phyloP scores from a whole-genome alignment of 2,113 vertebrate species.

The Hylia prasina region DNA sequence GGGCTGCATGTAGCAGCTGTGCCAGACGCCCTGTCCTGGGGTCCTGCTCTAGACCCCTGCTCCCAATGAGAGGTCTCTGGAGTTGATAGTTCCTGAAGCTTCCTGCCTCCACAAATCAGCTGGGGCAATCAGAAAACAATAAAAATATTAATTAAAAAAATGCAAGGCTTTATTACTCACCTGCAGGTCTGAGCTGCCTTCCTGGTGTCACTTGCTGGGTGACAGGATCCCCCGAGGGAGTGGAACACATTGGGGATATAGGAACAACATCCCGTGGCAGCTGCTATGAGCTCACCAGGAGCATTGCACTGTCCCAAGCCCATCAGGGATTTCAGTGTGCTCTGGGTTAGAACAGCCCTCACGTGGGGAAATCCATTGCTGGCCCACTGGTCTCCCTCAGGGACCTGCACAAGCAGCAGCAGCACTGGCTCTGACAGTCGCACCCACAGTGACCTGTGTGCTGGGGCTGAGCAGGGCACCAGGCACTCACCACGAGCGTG shows the following conservation, averaged over 20 bases:
- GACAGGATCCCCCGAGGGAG: neutral
- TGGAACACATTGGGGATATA: neutral
- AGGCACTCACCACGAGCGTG: neutral
- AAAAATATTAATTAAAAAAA: neutral
- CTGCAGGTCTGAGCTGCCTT: neutral
- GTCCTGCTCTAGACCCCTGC: neutral
- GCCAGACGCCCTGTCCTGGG: neutral
- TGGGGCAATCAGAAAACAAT: neutral
- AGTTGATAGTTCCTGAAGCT: neutral
- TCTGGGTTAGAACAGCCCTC: neutral
- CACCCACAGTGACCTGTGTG: neutral
- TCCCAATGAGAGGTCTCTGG: neutral
- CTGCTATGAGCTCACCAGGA: neutral
- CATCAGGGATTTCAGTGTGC: neutral
- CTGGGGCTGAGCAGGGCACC: neutral
- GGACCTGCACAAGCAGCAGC: neutral
- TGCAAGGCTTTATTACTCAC: neutral
- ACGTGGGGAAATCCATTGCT: fast-evolving
- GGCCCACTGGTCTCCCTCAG: neutral
- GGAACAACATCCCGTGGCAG: neutral
- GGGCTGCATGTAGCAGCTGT: neutral
- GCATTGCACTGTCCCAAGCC: neutral
- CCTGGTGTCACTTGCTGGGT: neutral
- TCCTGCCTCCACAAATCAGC: neutral
- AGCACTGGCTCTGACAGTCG: neutral